phyloP scores from a whole-genome alignment of 1,140 invertebrate species.

The Tyrophagus putrescentiae region DNA sequence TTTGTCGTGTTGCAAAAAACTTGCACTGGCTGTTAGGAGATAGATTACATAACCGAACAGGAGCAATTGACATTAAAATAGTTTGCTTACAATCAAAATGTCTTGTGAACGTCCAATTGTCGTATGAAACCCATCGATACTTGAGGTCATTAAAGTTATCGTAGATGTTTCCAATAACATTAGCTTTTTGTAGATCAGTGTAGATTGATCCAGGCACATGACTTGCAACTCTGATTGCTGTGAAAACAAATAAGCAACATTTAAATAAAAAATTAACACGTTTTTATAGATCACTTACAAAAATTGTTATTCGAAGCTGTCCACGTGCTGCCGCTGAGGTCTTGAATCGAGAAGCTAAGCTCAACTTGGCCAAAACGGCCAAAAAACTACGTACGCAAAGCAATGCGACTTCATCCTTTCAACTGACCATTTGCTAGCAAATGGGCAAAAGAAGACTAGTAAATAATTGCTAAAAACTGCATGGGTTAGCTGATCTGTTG shows the following conservation, averaged over 20 bases:
- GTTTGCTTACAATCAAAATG: constrained; percentile 31
- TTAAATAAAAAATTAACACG: neutral
- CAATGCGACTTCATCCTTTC: no score
- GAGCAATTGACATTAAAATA: neutral
- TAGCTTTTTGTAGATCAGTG: constrained; percentile 49
- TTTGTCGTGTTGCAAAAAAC: constrained; percentile 30
- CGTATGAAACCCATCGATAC: constrained; percentile 61
- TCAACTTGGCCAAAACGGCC: no score
- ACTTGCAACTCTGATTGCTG: constrained; percentile 21
- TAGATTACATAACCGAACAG: constrained; percentile 19
- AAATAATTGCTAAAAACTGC: no score
- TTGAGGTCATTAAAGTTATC: constrained; percentile 56
- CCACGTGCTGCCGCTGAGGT: neutral
- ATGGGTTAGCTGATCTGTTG: no score
- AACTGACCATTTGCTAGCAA: no score
- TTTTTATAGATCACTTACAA: neutral
- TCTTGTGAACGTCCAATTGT: constrained; percentile 54
- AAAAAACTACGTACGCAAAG: no score
- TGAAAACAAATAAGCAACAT: neutral
- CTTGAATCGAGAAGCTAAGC: no score
- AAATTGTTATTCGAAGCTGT: neutral
- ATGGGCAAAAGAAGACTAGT: no score
- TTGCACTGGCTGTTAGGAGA: constrained; percentile 26
- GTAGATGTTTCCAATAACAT: constrained; percentile 51
- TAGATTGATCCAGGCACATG: constrained; percentile 70